Percentiles rank a stretch among this genome's conserved stretches.
Evolutionary conservation across 2,888 invertebrate genomes (phyloP).

Genomic region (Lithodes maja): DNA sequence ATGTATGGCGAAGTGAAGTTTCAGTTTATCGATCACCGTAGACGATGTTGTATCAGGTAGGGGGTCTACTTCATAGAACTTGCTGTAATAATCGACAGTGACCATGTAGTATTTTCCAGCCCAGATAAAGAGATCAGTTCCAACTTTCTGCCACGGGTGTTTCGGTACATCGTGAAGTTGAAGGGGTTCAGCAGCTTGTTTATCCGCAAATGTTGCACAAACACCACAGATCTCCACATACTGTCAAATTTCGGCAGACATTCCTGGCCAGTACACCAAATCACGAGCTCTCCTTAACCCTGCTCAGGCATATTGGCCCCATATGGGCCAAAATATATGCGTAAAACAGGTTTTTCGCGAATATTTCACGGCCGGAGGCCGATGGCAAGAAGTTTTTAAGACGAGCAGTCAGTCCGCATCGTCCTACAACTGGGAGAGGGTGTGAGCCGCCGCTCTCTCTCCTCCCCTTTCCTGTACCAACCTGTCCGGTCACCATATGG

Average conservation of each 20-base stretch:
- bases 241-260: conserved; percentile 22
- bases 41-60: conserved; percentile 2
- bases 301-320: too few species aligned
- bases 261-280: conserved; percentile 27
- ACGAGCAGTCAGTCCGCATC: too few species aligned
- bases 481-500: too few species aligned
- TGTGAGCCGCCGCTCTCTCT: too few species aligned
- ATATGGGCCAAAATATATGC: too few species aligned
- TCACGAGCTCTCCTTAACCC: not conserved
- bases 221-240: conserved; percentile 15
- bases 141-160: conserved; percentile 13
- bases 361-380: too few species aligned
- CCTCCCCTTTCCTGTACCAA: too few species aligned
- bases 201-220: conserved; percentile 5
- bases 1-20: not conserved
- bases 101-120: not conserved
- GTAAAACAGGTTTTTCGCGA: too few species aligned
- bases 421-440: too few species aligned
- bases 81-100: conserved; percentile 10
- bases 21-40: not conserved
- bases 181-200: conserved; percentile 2
- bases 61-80: conserved; percentile 18
- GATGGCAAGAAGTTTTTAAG: too few species aligned
- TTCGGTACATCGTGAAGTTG: not conserved
- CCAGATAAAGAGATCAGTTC: not conserved